Conservation (phyloP, 2,888 invertebrate genomes). For the Emmelina monodactyla region DNA sequence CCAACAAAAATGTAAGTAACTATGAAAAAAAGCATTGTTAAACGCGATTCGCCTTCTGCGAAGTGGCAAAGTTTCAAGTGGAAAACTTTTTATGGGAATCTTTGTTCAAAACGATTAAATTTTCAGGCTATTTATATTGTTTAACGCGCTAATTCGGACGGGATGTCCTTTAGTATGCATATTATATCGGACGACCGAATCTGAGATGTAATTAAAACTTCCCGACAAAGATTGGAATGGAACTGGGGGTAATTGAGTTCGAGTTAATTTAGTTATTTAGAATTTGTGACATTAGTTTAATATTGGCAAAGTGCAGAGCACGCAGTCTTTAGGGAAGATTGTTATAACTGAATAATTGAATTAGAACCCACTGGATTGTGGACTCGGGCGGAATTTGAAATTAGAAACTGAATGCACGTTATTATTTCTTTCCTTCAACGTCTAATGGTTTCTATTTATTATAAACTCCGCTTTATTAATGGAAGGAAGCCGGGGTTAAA, state of each 20-base stretch:
- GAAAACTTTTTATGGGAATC: slow-evolving; percentile 62
- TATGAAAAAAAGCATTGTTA: slow-evolving; percentile 66
- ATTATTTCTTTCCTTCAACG: not conserved
- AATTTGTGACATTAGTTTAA: slow-evolving; percentile 23
- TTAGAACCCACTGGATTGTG: slow-evolving; percentile 39
- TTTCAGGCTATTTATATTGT: slow-evolving; percentile 58
- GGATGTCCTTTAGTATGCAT: slow-evolving; percentile 25
- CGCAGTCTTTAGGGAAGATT: slow-evolving; percentile 38
- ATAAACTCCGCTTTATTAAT: slow-evolving; percentile 1
- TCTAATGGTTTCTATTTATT: not conserved
- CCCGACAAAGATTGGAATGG: not conserved
- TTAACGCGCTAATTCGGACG: slow-evolving; percentile 25
- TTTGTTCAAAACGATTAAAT: slow-evolving; percentile 62
- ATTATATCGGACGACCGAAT: slow-evolving; percentile 1
- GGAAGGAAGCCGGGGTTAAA: not conserved
- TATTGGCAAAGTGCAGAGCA: slow-evolving; percentile 26
- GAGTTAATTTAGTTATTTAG: slow-evolving; percentile 19
- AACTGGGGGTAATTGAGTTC: not conserved
- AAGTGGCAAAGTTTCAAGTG: slow-evolving; percentile 65
- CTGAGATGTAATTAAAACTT: slow-evolving; percentile 1
- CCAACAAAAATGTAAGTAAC: slow-evolving; percentile 60
- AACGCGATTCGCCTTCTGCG: slow-evolving; percentile 58
- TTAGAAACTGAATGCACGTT: slow-evolving; percentile 18
- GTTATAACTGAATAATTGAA: slow-evolving; percentile 55
- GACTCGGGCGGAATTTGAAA: slow-evolving; percentile 42